A percentile compares a stretch with the other conserved stretches of the same genome.
Evolutionary conservation across 1,140 invertebrate species (phyloP).

Genomic region (Drosophila melanica): DNA sequence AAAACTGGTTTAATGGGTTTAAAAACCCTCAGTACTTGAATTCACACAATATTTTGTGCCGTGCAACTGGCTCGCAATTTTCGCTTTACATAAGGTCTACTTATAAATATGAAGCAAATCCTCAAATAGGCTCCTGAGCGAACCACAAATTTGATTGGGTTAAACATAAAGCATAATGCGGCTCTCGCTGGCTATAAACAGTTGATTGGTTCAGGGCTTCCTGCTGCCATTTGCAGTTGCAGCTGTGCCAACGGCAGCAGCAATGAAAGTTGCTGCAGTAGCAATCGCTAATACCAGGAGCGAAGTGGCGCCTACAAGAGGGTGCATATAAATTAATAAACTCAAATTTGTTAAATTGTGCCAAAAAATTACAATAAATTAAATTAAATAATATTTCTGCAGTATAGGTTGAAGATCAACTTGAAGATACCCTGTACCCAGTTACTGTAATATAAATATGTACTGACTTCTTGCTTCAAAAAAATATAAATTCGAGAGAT

Average conservation of each 20-base stretch:
- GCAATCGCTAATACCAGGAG: neutral
- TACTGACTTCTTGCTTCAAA: too few species aligned
- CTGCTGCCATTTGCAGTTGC: slow-evolving; percentile 23
- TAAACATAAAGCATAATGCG: slow-evolving; percentile 1
- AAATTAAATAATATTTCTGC: too few species aligned
- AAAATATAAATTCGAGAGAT: too few species aligned
- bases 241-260: slow-evolving; percentile 21
- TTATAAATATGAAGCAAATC: slow-evolving; percentile 5
- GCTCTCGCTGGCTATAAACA: slow-evolving; percentile 1
- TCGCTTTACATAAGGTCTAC: slow-evolving; percentile 3
- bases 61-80: neutral
- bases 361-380: too few species aligned
- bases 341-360: too few species aligned
- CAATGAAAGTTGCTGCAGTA: slow-evolving; percentile 52
- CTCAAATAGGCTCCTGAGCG: neutral
- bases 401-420: too few species aligned
- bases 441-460: too few species aligned
- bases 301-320: neutral
- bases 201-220: slow-evolving; percentile 24
- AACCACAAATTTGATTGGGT: neutral
- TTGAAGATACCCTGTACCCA: too few species aligned
- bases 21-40: too few species aligned
- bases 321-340: neutral
- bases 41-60: too few species aligned
- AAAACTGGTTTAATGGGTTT: too few species aligned